Conservation (phyloP, 2,113 vertebrate genomes). For the Halcyon senegalensis region DNA sequence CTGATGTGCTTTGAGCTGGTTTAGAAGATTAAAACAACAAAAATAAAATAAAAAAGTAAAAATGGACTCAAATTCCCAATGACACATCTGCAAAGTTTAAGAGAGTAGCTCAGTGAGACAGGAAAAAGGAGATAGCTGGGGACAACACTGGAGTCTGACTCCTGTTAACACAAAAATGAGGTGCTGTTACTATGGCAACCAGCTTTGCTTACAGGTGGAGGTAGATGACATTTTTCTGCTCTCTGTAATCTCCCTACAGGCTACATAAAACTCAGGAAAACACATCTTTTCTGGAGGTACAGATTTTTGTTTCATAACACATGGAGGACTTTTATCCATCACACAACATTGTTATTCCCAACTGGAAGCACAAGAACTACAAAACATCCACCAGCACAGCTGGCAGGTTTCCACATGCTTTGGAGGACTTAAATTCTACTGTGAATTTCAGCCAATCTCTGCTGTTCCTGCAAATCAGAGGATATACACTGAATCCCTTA, state of each 20-base stretch:
- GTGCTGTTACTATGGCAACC: neutral
- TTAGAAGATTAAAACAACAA: neutral
- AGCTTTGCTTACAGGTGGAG: neutral
- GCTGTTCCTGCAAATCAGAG: neutral
- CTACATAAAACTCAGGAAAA: neutral
- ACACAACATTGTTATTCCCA: fast-evolving
- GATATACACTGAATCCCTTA: neutral
- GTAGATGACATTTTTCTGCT: neutral
- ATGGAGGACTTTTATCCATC: neutral
- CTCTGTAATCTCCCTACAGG: neutral
- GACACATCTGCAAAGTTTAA: neutral
- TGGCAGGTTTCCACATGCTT: fast-evolving
- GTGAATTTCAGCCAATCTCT: neutral
- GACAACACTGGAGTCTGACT: neutral
- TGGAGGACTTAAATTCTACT: fast-evolving
- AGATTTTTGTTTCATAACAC: neutral
- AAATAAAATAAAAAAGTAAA: neutral
- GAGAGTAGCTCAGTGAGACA: neutral
- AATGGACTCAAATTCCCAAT: neutral
- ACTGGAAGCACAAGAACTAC: fast-evolving
- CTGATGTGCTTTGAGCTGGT: neutral
- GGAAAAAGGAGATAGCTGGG: neutral
- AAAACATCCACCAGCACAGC: fast-evolving
- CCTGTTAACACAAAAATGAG: neutral
- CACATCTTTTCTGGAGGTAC: neutral